phyloP scores from a whole-genome alignment of 2,888 invertebrate genomes.

The Apodemia duryi region DNA sequence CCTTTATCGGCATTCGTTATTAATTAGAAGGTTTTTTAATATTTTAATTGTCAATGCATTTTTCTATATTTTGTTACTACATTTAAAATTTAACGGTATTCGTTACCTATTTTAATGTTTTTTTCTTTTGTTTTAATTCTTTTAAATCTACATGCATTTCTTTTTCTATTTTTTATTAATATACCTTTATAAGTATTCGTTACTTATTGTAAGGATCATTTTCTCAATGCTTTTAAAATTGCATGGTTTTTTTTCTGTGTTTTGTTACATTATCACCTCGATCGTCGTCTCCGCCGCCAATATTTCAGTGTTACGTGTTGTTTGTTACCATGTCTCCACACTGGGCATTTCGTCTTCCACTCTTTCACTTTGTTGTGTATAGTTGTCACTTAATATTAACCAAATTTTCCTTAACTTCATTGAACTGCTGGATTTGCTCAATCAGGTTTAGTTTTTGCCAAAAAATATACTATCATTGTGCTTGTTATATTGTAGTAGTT shows the following conservation, averaged over 20 bases:
- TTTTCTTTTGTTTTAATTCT: not conserved
- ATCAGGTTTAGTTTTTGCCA: constrained; percentile 18
- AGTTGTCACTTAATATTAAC: constrained; percentile 39
- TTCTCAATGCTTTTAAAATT: not conserved
- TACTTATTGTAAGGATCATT: not conserved
- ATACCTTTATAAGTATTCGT: no score
- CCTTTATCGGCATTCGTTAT: no score
- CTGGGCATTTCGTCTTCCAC: constrained; percentile 69
- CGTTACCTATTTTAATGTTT: not conserved
- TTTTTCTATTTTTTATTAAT: no score
- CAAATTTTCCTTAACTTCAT: constrained; percentile 23
- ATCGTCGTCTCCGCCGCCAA: not conserved
- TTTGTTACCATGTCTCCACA: constrained; percentile 60
- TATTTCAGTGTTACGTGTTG: constrained; percentile 23
- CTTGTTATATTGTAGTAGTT: constrained; percentile 12
- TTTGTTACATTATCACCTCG: not conserved
- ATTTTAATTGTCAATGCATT: no score
- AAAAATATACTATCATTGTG: constrained; percentile 13
- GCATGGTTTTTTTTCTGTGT: not conserved
- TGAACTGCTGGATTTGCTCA: constrained; percentile 18
- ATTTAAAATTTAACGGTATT: not conserved
- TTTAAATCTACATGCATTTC: no score
- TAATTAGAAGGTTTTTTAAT: no score
- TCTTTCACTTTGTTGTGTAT: constrained; percentile 64
- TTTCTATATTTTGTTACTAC: no score